A percentile compares a stretch with the other conserved stretches of the same genome.
Conservation (phyloP, 2,113 vertebrate species). For the Clarias batrachus region DNA sequence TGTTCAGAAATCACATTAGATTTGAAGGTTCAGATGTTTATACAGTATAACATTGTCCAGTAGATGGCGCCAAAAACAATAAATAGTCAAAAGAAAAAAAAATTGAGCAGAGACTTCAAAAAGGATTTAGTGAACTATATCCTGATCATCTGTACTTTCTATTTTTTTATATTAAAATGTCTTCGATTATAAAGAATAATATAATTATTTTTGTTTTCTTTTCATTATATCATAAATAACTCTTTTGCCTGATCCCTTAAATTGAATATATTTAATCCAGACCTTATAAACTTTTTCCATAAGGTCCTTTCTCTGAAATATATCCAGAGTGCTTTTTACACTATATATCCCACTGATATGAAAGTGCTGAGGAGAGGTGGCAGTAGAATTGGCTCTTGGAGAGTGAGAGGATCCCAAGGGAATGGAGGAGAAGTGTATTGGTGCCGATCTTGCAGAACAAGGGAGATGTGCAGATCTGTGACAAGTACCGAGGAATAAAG, state of each 20-base stretch:
- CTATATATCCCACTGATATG: too few species aligned
- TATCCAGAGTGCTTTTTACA: too few species aligned
- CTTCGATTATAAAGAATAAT: background rate
- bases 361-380: too few species aligned
- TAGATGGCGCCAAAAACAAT: slow-evolving; percentile 38
- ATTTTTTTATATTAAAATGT: background rate
- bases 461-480: too few species aligned
- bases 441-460: too few species aligned
- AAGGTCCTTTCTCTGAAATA: too few species aligned
- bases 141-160: background rate
- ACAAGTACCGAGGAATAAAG: too few species aligned
- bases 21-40: background rate
- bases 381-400: too few species aligned
- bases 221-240: background rate
- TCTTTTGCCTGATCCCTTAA: background rate
- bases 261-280: background rate
- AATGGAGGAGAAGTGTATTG: too few species aligned
- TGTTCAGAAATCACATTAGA: background rate
- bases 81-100: background rate
- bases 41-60: slow-evolving; percentile 17
- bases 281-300: too few species aligned
- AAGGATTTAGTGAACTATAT: background rate
- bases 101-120: background rate
- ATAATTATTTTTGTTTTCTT: background rate
- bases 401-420: too few species aligned